Evolutionary conservation across 2,113 vertebrate genomes (phyloP), one percentile per base, ranked within the genome.

Genomic region (Antigone vipio): DNA sequence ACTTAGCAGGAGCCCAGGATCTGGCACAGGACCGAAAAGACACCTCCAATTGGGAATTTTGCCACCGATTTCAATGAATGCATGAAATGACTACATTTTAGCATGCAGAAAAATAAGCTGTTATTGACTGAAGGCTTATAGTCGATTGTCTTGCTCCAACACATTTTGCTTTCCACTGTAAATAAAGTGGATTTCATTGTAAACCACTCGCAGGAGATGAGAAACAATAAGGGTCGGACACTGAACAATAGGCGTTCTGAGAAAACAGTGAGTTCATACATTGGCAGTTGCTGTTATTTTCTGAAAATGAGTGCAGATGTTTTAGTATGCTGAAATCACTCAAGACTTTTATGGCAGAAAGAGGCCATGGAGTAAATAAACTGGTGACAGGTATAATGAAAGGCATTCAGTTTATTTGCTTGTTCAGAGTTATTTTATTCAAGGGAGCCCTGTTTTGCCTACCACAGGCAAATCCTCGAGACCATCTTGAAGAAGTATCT

Each of bases 271-370:
- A 97, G 89, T 96, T 97, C 92, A 95, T 93, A 56, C 77, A 50
- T 81, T 95, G 96, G 94, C 77, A 91, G 77, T 89, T 53, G 72
- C 64, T 91, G 87, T 87, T 94, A 95, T 88, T 91, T 89, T 96
- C 94, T 93, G 89, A 92, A 95, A 96, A 93, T 34, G 87, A 95
- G 91, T 93, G 86, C 89, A 96, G 95, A 96, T 95, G 95, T 95
- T 96, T 87, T 78, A 89, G 79, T 44, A 85, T 24, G 86, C 94
- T 96, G 86, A 95, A 92, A 95, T 92, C 77, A 89, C 86, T 97
- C 91, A 91, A 73, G 91, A 91, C 73, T 96, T 92, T 85, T 66
- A 95, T 49, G 91, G 84, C 91, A 93, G 92, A 95, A 93, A 89
- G 84, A 92, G 77, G 92, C 93, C 96, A 79, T 0, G 7, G 86